These are phyloP conservation scores for Mamestra brassicae DNA, from an alignment of 2,888 invertebrate genomes.

Conservation along the genomic window DNA sequence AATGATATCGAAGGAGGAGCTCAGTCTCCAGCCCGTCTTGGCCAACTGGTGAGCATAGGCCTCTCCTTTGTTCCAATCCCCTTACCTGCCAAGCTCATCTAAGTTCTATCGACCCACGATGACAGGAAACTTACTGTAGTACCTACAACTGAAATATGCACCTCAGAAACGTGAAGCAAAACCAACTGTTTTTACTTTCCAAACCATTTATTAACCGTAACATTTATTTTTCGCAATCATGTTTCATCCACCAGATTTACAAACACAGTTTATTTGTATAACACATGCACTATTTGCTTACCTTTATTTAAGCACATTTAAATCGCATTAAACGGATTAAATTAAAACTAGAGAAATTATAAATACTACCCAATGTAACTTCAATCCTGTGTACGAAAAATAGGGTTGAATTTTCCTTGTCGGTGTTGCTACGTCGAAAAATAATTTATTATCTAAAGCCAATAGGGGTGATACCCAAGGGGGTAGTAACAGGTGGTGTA, in stretches of 20 bases:
- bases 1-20: too few species aligned
- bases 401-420: constrained; percentile 28
- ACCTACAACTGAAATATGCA: too few species aligned
- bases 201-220: neutral
- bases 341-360: constrained; percentile 47
- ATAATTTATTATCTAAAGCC: constrained; percentile 74
- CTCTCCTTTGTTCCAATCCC: too few species aligned
- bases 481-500: constrained; percentile 81
- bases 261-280: constrained; percentile 62
- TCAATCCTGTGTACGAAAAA: neutral
- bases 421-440: constrained; percentile 13
- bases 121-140: too few species aligned
- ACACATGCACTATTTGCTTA: constrained; percentile 65
- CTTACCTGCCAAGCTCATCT: too few species aligned
- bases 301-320: constrained; percentile 73
- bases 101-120: too few species aligned
- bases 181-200: neutral
- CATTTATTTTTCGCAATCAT: neutral
- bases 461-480: constrained; percentile 66
- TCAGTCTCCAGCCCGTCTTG: too few species aligned
- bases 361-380: neutral
- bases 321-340: constrained; percentile 77
- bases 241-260: constrained; percentile 31
- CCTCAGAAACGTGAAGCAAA: too few species aligned
- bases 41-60: too few species aligned